These are phyloP conservation scores for Macrotis lagotis DNA, from an alignment of 2,113 vertebrate species.

Conservation along the genomic window DNA sequence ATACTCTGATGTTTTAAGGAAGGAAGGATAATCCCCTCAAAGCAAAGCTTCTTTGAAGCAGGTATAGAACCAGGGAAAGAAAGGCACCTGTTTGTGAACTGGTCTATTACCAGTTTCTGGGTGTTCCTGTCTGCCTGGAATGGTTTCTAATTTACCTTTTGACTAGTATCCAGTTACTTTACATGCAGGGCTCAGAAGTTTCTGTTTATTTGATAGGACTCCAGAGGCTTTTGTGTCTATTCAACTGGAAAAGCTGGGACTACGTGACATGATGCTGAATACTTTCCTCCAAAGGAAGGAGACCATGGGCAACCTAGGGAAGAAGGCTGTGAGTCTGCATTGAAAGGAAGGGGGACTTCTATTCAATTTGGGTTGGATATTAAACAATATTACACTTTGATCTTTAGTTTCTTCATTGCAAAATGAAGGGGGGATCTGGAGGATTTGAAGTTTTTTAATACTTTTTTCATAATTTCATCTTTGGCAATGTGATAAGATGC, in stretches of 20 bases:
- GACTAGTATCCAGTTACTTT: neutral
- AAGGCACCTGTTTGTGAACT: neutral
- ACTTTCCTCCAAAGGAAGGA: slow-evolving; percentile 81
- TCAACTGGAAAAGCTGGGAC: slow-evolving; percentile 83
- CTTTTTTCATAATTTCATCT: neutral
- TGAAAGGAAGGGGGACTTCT: neutral
- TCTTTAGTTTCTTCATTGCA: neutral
- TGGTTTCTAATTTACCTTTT: neutral
- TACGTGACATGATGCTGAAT: slow-evolving; percentile 82
- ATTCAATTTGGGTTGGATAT: neutral
- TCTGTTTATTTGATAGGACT: slow-evolving; percentile 71
- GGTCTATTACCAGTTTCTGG: neutral
- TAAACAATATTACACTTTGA: neutral
- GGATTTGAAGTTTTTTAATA: neutral
- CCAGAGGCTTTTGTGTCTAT: slow-evolving; percentile 86
- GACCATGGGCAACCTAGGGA: slow-evolving; percentile 61
- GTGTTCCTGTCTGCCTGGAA: neutral
- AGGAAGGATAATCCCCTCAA: neutral
- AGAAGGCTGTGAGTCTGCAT: slow-evolving; percentile 77
- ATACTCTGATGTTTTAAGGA: too few species aligned
- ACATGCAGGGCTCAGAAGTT: neutral
- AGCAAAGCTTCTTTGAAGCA: neutral
- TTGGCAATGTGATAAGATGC: neutral
- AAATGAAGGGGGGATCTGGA: neutral
- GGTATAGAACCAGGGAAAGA: neutral